A percentile compares a stretch with the other conserved stretches of the same genome.
Conservation (phyloP, 1,140 invertebrate species). For the Bombus soroeensis region DNA sequence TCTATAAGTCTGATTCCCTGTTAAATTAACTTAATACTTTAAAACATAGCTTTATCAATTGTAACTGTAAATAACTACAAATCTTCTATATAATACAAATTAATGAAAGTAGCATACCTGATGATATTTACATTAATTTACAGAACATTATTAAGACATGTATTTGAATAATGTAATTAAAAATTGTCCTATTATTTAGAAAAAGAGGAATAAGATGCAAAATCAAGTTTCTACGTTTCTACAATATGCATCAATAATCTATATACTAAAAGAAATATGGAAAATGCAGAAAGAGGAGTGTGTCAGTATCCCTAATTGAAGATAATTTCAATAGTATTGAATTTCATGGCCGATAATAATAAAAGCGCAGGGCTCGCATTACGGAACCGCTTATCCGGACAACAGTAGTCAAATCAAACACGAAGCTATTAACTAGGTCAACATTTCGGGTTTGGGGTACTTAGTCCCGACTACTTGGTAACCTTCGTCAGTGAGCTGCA, state of each 20-base stretch:
- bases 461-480: conserved; percentile 68
- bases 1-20: not conserved
- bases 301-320: conserved; percentile 41
- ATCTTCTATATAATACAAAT: not conserved
- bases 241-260: not conserved
- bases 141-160: not conserved
- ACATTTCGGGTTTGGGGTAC: conserved; percentile 72
- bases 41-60: not conserved
- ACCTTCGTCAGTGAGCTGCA: conserved; percentile 44
- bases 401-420: conserved; percentile 80
- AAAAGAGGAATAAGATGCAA: not conserved
- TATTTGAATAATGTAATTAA: not conserved
- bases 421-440: conserved; percentile 78
- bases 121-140: not conserved
- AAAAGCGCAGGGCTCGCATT: conserved; percentile 58
- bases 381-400: conserved; percentile 69
- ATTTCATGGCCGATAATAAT: conserved; percentile 47
- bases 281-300: conserved; percentile 18
- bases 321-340: conserved; percentile 42
- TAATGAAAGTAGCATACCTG: not conserved
- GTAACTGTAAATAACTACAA: not conserved
- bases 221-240: not conserved
- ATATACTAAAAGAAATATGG: conserved; percentile 1
- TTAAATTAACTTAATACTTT: not conserved
- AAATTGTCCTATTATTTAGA: not conserved